A percentile compares a stretch with the other conserved stretches of the same genome.
Conservation (phyloP, 2,888 invertebrate species). For the Phytoseiulus persimilis region DNA sequence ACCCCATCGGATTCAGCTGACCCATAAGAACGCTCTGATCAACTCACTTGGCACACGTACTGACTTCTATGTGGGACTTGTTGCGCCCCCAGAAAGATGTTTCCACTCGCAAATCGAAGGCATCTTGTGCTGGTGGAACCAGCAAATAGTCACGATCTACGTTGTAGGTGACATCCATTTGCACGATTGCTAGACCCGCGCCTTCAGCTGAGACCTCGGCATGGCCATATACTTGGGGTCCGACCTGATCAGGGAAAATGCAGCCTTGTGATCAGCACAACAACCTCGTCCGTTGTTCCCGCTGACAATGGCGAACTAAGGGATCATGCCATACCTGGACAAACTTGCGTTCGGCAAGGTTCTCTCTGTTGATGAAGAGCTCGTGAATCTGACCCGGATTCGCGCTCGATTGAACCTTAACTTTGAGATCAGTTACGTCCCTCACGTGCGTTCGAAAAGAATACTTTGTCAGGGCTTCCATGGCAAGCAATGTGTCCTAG, state of each 20-base stretch:
- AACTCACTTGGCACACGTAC: constrained; percentile 50
- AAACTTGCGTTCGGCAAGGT: constrained; percentile 48
- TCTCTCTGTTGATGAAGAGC: constrained; percentile 47
- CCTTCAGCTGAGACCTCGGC: constrained; percentile 54
- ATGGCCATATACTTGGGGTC: constrained; percentile 54
- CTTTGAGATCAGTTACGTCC: constrained; percentile 51
- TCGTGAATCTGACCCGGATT: constrained; percentile 47
- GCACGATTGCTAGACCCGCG: constrained; percentile 55
- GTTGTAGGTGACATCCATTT: constrained; percentile 53
- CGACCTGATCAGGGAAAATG: constrained; percentile 48
- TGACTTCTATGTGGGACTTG: constrained; percentile 50
- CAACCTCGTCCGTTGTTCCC: too few species aligned
- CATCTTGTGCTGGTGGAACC: constrained; percentile 49
- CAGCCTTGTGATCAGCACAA: too few species aligned
- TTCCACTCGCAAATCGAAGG: constrained; percentile 53
- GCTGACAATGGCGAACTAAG: too few species aligned
- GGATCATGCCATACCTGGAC: constrained; percentile 43
- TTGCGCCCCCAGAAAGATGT: constrained; percentile 51
- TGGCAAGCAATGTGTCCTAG: constrained; percentile 54
- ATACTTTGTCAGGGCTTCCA: constrained; percentile 54
- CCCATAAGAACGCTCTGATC: too few species aligned
- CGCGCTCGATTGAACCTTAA: constrained; percentile 50
- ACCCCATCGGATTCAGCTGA: too few species aligned
- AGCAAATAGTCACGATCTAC: constrained; percentile 50
- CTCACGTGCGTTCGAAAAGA: constrained; percentile 51